Base-by-base conservation (phyloP, 1,140 invertebrate species). In the Phenacoccus solenopsis region DNA sequence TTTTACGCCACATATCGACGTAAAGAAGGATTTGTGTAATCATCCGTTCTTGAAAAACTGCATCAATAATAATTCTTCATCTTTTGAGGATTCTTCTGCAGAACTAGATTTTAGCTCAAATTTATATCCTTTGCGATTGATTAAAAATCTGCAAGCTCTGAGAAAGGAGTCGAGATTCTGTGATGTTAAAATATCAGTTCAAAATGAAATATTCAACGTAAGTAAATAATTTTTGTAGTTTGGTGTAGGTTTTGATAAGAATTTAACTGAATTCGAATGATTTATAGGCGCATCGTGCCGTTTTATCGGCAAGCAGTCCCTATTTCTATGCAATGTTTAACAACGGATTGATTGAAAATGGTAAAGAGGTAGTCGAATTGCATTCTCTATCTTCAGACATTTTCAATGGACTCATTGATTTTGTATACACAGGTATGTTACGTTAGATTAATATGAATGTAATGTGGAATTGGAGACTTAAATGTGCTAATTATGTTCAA, bases 291-390 rank as follows among this genome's bases (percentile, higher is more conserved):
- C 96, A 98, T 79, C 83, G 91, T 74, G 90, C 92, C 3, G 88
- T 98, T 13, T 80, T 98, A 67, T 91, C 94, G 72, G 91, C 94
- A 1, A 90, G 88, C 69, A 94, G 94, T 81, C 90, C 92, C 69
- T 98, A 98, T 78, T 98, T 98, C 79, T 88, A 94, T 80, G 94
- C 93, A 68, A 96, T 97, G 94, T 97, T 97, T 74, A 90, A 88
- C 69, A 86, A 87, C 38, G 90, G 89, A 21, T 82, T 93, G 73
- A 81, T 88, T 69, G 94, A 96, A 78, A 89, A 89, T 75, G 85
- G 89, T 73, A 86, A 90, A 75, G 84, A 87, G 72, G 82, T 84
- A 56, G 86, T 95, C 16, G 85, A 90, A 74, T 81, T 95, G 68
- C 89, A 90, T 74, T 88, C 87, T 56, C 83, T 95, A 28, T 84